These are phyloP conservation scores for Leucosticte australis DNA, from an alignment of 2,113 vertebrate genomes.

Conservation along the genomic window DNA sequence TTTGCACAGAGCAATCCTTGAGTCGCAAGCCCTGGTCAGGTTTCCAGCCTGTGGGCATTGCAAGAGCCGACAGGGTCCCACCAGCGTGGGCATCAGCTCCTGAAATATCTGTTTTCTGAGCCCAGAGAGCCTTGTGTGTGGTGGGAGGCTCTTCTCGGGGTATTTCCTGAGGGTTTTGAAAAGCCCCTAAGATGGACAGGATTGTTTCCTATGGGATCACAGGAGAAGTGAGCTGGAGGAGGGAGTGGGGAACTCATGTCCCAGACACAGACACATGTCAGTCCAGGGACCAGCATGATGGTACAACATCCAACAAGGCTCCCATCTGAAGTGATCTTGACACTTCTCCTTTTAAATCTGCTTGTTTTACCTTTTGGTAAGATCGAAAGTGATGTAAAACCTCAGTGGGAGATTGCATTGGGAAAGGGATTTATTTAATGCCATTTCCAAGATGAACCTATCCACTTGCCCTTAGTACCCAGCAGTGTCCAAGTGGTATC, in stretches of 20 bases:
- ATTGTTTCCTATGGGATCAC: not conserved
- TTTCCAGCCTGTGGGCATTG: not conserved
- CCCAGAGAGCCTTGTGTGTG: not conserved
- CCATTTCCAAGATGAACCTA: not conserved
- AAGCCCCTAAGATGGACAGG: not conserved
- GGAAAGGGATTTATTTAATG: not conserved
- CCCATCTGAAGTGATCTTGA: not conserved
- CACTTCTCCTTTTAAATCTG: not conserved
- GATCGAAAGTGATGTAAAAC: not conserved
- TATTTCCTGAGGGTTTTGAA: not conserved
- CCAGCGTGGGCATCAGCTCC: not conserved
- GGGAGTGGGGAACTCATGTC: fast-evolving
- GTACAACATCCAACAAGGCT: not conserved
- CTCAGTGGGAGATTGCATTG: not conserved
- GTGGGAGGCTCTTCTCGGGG: not conserved
- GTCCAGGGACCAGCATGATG: not conserved
- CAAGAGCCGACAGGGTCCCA: fast-evolving
- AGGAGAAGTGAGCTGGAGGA: not conserved
- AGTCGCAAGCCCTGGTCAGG: not conserved
- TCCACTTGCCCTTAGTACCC: not conserved
- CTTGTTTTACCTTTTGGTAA: not conserved
- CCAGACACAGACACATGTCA: not conserved
- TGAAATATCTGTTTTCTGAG: not conserved
- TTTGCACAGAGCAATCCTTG: not conserved
- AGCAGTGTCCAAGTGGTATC: not conserved